Evolutionary conservation across 1,140 invertebrate species (phyloP), one percentile per base, ranked within the genome.

Genomic region (Drosophila hydei): DNA sequence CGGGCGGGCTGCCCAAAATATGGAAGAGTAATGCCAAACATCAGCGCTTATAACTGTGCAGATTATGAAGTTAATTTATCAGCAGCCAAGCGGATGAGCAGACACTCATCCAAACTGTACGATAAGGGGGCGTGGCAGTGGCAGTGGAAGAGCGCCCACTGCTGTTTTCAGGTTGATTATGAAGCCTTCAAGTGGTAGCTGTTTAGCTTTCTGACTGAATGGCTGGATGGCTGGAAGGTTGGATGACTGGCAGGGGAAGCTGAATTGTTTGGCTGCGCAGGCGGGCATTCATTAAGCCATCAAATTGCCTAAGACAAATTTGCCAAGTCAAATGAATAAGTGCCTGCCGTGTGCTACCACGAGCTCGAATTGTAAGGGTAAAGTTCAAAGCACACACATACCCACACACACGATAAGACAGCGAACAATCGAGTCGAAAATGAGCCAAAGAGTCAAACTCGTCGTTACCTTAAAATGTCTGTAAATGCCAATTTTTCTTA

Each of bases 21-120:
- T 89, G 83, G 78, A 88, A 88, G 83, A 88, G 75, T 88, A 88
- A 88, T 88, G 83, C 79, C 84, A 80, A 88, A 83, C 83, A 88
- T 88, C 83, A 88, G 84, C 84, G 83, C 75, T 88, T 88, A 88
- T 88, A 88, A 83, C 83, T 83, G 84, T 77, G 83, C 78, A 87
- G 83, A 88, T 88, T 88, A 88, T 88, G 83, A 88, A 88, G 83
- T 88, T 88, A 88, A 88, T 88, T 88, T 88, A 88, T 88, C 83
- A 88, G 83, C 83, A 88, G 56, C 78, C 43, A 79, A 75, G 81
- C 78, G 78, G 83, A 87, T 89, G 83, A 89, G 72, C 83, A 88
- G 75, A 67, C 78, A 79, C 48, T 60, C 55, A 68, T 58, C 62
- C 65, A 18, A 16, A 18, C 38, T 16, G 67, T 42, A 33, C 14